Percentiles rank a stretch among this genome's conserved stretches.
phyloP scores from a whole-genome alignment of 2,888 invertebrate genomes.

The Dascillus cervinus region DNA sequence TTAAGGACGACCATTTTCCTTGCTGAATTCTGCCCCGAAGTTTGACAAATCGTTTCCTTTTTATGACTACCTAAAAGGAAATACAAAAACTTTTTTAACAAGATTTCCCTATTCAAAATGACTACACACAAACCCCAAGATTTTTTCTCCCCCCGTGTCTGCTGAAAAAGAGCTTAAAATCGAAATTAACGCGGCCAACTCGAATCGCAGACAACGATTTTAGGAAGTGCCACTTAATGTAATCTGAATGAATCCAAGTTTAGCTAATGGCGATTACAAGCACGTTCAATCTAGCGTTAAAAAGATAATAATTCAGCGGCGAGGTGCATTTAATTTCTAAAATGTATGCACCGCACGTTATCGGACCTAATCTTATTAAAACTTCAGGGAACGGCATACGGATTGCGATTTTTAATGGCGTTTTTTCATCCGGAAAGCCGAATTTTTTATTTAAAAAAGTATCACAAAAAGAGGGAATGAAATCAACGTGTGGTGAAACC shows the following conservation, averaged over 20 bases:
- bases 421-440: neutral
- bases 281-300: conserved; percentile 26
- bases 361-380: conserved; percentile 10
- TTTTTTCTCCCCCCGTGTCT: no score
- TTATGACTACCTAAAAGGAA: conserved; percentile 8
- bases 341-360: conserved; percentile 10
- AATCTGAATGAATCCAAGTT: conserved; percentile 17
- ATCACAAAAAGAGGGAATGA: no score
- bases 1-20: conserved; percentile 5
- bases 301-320: conserved; percentile 20
- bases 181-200: no score
- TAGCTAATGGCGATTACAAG: conserved; percentile 22
- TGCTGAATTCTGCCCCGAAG: conserved; percentile 1
- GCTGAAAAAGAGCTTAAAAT: no score
- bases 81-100: no score
- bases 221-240: no score
- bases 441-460: no score
- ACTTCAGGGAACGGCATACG: conserved; percentile 5
- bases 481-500: conserved; percentile 5
- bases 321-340: conserved; percentile 10
- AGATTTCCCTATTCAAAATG: no score
- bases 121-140: no score
- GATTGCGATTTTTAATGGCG: conserved; percentile 5
- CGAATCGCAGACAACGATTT: no score
- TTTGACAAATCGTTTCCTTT: conserved; percentile 7